Evolutionary conservation across 2,797 vertebrate species (phyloP).

Genomic region (Falco cherrug): DNA sequence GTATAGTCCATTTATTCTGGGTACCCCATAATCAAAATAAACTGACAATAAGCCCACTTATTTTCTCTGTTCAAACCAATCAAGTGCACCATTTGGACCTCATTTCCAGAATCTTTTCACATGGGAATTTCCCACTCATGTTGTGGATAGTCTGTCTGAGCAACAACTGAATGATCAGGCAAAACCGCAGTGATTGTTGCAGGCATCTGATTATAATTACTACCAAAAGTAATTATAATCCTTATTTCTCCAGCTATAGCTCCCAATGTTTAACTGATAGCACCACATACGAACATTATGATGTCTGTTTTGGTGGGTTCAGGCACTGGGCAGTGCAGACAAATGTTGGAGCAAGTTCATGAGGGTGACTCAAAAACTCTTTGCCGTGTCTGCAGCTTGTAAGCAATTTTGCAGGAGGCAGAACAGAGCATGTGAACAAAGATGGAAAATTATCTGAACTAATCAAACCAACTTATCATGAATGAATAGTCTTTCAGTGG

Average conservation of each 20-base stretch:
- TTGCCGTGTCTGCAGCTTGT: not conserved
- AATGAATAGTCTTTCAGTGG: slow-evolving; percentile 61
- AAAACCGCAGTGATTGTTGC: not conserved
- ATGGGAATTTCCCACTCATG: not conserved
- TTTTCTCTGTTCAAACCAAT: not conserved
- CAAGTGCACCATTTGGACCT: not conserved
- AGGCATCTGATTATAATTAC: slow-evolving; percentile 28
- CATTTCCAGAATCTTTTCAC: slow-evolving; percentile 29
- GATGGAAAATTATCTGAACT: slow-evolving; percentile 2
- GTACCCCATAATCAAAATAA: not conserved
- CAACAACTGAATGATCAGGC: not conserved
- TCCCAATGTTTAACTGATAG: not conserved
- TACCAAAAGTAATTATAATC: not conserved
- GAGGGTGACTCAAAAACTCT: slow-evolving; percentile 2
- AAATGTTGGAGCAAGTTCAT: slow-evolving; percentile 17
- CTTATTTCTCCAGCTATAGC: not conserved
- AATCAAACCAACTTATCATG: not conserved
- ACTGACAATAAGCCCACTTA: not conserved
- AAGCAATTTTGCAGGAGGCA: slow-evolving; percentile 14
- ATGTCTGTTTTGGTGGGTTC: slow-evolving; percentile 25
- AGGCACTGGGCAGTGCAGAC: not conserved
- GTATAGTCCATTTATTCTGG: not conserved
- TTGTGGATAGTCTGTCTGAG: not conserved
- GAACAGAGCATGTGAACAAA: not conserved
- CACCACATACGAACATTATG: not conserved